Evolutionary conservation across 2,797 vertebrate species (phyloP).

Genomic region (Enteromius fasciolatus): DNA sequence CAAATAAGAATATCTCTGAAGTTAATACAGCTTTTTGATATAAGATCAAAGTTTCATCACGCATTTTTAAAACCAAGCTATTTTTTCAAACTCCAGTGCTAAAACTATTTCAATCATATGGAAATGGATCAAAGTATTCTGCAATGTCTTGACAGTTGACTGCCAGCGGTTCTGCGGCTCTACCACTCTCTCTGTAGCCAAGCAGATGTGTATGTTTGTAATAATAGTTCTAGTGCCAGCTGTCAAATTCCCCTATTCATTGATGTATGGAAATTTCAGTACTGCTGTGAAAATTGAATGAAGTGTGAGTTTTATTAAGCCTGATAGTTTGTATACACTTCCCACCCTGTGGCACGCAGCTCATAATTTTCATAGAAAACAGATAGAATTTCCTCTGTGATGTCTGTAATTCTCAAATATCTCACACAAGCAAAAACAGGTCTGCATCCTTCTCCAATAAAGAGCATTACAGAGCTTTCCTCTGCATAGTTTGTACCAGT

Average conservation of each 20-base stretch:
- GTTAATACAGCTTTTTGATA: conserved; percentile 9
- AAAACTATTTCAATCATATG: conserved; percentile 56
- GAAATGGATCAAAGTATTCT: conserved; percentile 68
- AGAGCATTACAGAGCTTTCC: neutral
- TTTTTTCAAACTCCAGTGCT: conserved; percentile 36
- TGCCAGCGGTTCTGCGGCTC: conserved; percentile 64
- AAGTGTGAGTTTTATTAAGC: conserved; percentile 2
- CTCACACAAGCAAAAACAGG: neutral
- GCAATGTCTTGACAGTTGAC: conserved; percentile 66
- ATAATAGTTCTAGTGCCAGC: conserved; percentile 47
- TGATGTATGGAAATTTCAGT: conserved; percentile 23
- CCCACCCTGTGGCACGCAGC: neutral
- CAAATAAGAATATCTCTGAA: neutral
- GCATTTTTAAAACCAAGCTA: conserved; percentile 21
- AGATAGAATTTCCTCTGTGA: conserved; percentile 4
- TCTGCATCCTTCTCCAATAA: neutral
- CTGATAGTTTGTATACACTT: conserved; percentile 19
- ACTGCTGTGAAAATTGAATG: conserved; percentile 4
- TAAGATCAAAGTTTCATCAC: neutral
- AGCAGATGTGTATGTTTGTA: conserved; percentile 60
- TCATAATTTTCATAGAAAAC: neutral
- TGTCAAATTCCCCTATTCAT: conserved; percentile 6
- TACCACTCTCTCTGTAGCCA: conserved; percentile 23
- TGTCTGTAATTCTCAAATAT: neutral
- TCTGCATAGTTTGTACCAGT: neutral